A percentile compares a stretch with the other conserved stretches of the same genome.
phyloP scores from a whole-genome alignment of 2,113 vertebrate genomes.

The Pedionomus torquatus region DNA sequence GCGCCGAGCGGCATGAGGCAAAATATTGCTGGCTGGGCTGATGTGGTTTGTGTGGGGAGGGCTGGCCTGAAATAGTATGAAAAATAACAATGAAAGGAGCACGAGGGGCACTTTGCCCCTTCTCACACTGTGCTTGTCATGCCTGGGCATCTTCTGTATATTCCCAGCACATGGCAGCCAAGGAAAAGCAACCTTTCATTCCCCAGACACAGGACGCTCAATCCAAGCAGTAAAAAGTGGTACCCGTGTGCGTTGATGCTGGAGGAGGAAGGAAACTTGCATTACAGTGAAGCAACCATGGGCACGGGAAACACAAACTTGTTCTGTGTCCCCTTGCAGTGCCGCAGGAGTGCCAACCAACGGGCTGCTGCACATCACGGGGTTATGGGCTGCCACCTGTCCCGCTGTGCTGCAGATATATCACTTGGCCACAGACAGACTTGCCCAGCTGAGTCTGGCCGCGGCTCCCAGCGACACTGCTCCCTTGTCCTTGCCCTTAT shows the following conservation, averaged over 20 bases:
- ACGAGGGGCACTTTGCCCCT: background rate
- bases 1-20: background rate
- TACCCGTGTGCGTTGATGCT: accelerated
- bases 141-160: background rate
- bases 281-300: accelerated
- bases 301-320: accelerated
- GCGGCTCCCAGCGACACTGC: accelerated
- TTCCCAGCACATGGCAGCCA: background rate
- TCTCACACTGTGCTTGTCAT: accelerated
- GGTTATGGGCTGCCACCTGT: accelerated
- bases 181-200: background rate
- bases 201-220: background rate
- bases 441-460: background rate
- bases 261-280: background rate
- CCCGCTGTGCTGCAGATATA: accelerated
- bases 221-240: background rate
- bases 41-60: accelerated
- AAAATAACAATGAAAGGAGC: background rate
- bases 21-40: background rate
- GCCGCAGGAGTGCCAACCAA: accelerated
- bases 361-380: accelerated
- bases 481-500: background rate
- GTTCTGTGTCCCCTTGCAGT: accelerated
- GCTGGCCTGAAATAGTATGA: background rate
- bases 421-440: accelerated